phyloP scores from a whole-genome alignment of 2,113 vertebrate species.

The Hippocampus abdominalis region DNA sequence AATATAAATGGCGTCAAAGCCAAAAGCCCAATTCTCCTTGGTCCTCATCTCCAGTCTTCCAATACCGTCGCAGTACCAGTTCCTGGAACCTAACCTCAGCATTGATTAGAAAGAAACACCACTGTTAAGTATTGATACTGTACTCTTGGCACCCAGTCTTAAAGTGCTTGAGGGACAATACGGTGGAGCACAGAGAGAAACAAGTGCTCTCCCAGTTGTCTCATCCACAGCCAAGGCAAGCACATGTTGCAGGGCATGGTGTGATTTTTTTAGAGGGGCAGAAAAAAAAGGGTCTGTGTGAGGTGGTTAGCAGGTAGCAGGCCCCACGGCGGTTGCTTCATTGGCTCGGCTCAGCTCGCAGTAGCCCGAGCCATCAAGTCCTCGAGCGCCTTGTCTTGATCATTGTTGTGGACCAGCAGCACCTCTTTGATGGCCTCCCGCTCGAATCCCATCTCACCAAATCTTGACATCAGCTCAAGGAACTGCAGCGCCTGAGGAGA shows the following conservation, averaged over 20 bases:
- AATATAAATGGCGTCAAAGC: constrained; percentile 29
- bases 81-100: constrained; percentile 17
- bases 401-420: constrained; percentile 89
- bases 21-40: constrained; percentile 19
- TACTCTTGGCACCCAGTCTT: constrained; percentile 52
- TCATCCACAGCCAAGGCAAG: constrained; percentile 45
- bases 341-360: constrained; percentile 81
- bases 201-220: constrained; percentile 36
- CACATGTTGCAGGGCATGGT: constrained; percentile 34
- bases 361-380: constrained; percentile 91
- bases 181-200: constrained; percentile 51
- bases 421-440: constrained; percentile 92
- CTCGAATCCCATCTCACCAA: constrained; percentile 98
- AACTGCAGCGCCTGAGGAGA: constrained; percentile 84
- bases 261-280: constrained; percentile 22
- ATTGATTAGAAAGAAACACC: constrained; percentile 24
- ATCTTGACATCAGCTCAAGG: constrained; percentile 95
- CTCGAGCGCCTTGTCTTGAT: constrained; percentile 93
- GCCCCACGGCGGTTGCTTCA: constrained; percentile 23
- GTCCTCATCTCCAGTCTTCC: constrained; percentile 12
- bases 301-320: constrained; percentile 34
- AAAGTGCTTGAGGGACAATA: constrained; percentile 52
- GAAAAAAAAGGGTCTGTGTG: constrained; percentile 42
- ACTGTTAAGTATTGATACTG: constrained; percentile 31
- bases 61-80: constrained; percentile 32